Evolutionary conservation across 2,113 vertebrate species (phyloP), one percentile per base, ranked within the genome.

Genomic region (Coptodon bakossiorum): DNA sequence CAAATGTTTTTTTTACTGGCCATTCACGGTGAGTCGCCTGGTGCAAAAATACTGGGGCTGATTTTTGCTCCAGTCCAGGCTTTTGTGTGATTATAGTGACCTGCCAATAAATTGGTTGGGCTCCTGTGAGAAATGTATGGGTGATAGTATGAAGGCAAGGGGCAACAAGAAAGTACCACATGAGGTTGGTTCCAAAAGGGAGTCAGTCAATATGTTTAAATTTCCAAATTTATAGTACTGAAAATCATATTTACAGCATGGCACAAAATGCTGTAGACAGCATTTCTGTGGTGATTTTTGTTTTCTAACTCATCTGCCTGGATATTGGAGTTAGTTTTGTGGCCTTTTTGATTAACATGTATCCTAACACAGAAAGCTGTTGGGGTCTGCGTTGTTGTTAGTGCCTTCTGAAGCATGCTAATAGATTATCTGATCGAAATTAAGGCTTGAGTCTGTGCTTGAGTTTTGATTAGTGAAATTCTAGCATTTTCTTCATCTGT

Each of bases 11-110:
- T 38, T 66, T 38, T 38, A 13, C 19, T 66, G 34, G 19, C 10
- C 34, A 38, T 66, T 66, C 3, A 22, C 22, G 19, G 19, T 66
- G 34, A 1, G 61, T 17, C 0, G 17, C 61, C 61, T 66, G 34
- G 34, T 13, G 34, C 61, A 66, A 38, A 66, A 22, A 38, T 66
- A 13, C 2, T 1, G 0, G 61, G 0, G 61, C 19, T 6, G 1
- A 38, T 38, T 66, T 66, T 63, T 63, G 61, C 1, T n/a, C 19
- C 22, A 14, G 54, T 57, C 22, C 22, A 57, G 54, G 12, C 22
- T 27, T 56, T 27, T 56, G 54, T 27, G 22, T 56, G 53, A 24
- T 56, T 24, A 7, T 13, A 56, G 2, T 56, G 53, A 24, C 22
- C 22, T 54, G 53, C 53, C n/a, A 54, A 24, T 54, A 12, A 54